A percentile compares a stretch with the other conserved stretches of the same genome.
These are phyloP conservation scores for Andrena marginata DNA, from an alignment of 2,888 invertebrate genomes.

Conservation along the genomic window DNA sequence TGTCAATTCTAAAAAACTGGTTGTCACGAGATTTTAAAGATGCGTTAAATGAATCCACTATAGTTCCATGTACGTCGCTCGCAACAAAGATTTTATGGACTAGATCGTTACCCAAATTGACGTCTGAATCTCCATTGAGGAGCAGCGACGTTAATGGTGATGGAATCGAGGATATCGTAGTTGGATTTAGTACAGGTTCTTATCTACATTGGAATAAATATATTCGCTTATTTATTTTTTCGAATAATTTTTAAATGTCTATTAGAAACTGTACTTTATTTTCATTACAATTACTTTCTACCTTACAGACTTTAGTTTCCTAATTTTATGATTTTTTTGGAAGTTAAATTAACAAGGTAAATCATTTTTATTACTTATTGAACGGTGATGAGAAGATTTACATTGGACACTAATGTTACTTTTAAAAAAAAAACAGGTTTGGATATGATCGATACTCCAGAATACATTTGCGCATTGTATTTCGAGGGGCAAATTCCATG, in stretches of 20 bases:
- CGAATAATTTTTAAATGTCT: not conserved
- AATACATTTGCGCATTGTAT: slow-evolving; percentile 88
- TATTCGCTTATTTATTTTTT: slow-evolving; percentile 9
- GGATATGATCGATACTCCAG: slow-evolving; percentile 83
- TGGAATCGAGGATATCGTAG: slow-evolving; percentile 89
- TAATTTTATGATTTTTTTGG: slow-evolving; percentile 60
- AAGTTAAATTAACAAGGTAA: slow-evolving; percentile 28
- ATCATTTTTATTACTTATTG: slow-evolving; percentile 19
- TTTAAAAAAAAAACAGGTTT: slow-evolving; percentile 70
- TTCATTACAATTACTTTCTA: slow-evolving; percentile 42
- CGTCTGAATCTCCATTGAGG: slow-evolving; percentile 91
- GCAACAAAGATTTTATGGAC: slow-evolving; percentile 89
- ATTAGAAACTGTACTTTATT: slow-evolving; percentile 2
- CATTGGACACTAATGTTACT: slow-evolving; percentile 9
- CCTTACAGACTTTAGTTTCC: slow-evolving; percentile 67
- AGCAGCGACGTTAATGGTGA: slow-evolving; percentile 91
- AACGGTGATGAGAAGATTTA: not conserved
- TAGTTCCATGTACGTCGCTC: slow-evolving; percentile 88
- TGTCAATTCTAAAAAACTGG: slow-evolving; percentile 88
- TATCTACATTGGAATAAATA: slow-evolving; percentile 24
- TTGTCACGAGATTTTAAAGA: slow-evolving; percentile 81
- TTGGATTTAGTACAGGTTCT: slow-evolving; percentile 92
- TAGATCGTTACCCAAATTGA: slow-evolving; percentile 89
- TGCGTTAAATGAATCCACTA: slow-evolving; percentile 74
- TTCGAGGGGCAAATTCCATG: slow-evolving; percentile 89